phyloP scores from a whole-genome alignment of 1,140 invertebrate species.

The Aphaenogaster rudis region DNA sequence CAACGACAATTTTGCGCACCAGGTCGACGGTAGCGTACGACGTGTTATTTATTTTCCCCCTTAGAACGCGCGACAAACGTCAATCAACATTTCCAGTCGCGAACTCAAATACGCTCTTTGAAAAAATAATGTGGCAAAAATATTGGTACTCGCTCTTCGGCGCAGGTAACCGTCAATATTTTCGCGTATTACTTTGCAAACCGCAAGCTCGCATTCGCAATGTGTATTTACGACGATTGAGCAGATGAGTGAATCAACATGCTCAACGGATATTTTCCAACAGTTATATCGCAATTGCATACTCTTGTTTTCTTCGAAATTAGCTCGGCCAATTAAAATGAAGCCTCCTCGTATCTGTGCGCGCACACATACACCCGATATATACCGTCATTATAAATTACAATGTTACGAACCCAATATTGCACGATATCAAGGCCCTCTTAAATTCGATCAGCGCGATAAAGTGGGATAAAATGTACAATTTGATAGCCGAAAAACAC shows the following conservation, averaged over 20 bases:
- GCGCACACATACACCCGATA: background rate
- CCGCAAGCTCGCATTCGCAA: slow-evolving; percentile 35
- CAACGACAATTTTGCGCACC: slow-evolving; percentile 43
- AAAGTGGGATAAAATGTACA: background rate
- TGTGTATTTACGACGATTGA: slow-evolving; percentile 50
- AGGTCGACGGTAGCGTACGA: background rate
- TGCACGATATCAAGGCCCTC: background rate
- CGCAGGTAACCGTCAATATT: slow-evolving; percentile 39
- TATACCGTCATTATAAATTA: background rate
- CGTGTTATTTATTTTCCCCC: slow-evolving; percentile 52
- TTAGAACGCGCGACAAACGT: slow-evolving; percentile 56
- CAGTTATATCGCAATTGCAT: background rate
- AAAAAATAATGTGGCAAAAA: slow-evolving; percentile 60
- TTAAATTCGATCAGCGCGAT: background rate
- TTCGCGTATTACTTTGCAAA: slow-evolving; percentile 50
- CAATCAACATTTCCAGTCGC: slow-evolving; percentile 57
- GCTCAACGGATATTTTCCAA: slow-evolving; percentile 26
- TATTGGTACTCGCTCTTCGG: slow-evolving; percentile 37
- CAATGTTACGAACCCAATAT: background rate
- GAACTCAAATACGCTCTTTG: slow-evolving; percentile 58
- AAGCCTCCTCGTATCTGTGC: too few species aligned
- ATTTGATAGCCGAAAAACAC: background rate
- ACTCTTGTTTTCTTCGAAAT: slow-evolving; percentile 4
- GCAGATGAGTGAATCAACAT: slow-evolving; percentile 19
- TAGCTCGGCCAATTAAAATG: background rate